Evolutionary conservation across 2,113 vertebrate species (phyloP).

Genomic region (Tragelaphus imberbis): DNA sequence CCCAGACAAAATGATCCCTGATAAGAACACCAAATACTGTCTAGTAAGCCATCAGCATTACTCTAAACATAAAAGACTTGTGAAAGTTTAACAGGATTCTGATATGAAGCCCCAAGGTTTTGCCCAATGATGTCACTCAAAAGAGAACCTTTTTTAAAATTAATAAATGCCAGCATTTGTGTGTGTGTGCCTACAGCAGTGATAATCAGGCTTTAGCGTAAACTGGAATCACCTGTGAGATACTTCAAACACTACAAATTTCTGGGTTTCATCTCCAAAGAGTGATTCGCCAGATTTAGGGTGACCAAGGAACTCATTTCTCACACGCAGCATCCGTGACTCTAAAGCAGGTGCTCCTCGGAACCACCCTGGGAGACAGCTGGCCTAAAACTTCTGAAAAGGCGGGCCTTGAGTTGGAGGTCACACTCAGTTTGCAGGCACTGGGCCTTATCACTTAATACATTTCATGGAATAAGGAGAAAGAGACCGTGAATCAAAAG

Average conservation of each 20-base stretch:
- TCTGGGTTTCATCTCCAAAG: background rate
- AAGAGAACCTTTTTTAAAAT: background rate
- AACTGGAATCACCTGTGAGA: background rate
- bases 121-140: background rate
- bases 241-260: background rate
- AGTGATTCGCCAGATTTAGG: background rate
- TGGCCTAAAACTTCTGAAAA: background rate
- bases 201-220: background rate
- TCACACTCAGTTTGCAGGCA: background rate
- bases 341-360: background rate
- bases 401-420: background rate
- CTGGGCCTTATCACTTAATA: background rate
- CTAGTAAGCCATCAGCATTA: background rate
- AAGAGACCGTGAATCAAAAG: background rate
- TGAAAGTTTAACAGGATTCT: background rate
- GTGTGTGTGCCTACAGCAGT: background rate
- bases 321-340: background rate
- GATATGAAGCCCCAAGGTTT: background rate
- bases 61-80: background rate
- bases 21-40: background rate
- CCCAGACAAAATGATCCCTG: background rate
- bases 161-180: background rate
- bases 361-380: background rate
- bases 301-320: background rate
- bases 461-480: background rate